These are phyloP conservation scores for Drosophila birchii DNA, from an alignment of 2,888 invertebrate species.

Conservation along the genomic window DNA sequence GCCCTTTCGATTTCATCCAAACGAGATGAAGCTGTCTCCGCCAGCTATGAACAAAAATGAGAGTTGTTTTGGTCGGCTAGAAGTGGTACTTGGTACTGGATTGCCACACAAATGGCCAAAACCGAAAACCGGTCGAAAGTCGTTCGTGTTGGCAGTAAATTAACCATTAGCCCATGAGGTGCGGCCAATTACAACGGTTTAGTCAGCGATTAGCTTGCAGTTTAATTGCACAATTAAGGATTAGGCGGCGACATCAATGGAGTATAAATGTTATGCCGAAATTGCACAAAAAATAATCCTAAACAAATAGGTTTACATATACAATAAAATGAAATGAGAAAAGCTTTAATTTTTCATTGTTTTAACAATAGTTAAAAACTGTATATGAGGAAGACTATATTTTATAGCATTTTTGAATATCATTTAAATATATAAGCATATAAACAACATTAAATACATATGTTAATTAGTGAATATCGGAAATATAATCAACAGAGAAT, in stretches of 20 bases:
- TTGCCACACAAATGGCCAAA: slow-evolving; percentile 41
- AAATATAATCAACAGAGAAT: not conserved
- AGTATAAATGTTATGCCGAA: not conserved
- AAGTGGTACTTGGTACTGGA: slow-evolving; percentile 51
- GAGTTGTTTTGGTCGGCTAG: slow-evolving; percentile 70
- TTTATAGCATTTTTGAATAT: not conserved
- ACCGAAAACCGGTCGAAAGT: slow-evolving; percentile 69
- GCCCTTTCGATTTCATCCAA: slow-evolving; percentile 75
- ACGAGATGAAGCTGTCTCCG: slow-evolving; percentile 33
- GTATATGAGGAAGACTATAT: too few relatives aligned
- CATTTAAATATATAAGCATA: too few relatives aligned
- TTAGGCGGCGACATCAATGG: not conserved
- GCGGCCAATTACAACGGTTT: slow-evolving; percentile 30
- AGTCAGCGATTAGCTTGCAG: slow-evolving; percentile 3
- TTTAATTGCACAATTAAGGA: slow-evolving; percentile 25
- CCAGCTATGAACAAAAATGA: slow-evolving; percentile 53
- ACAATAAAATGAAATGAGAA: not conserved
- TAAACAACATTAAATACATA: too few relatives aligned
- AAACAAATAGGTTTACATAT: not conserved
- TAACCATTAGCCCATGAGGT: slow-evolving; percentile 28
- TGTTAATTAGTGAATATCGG: not conserved
- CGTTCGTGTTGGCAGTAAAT: slow-evolving; percentile 20
- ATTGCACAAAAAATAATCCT: not conserved
- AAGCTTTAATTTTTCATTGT: too few relatives aligned
- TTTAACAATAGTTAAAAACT: not conserved